Base-by-base conservation (phyloP, 2,888 invertebrate genomes). In the Latheticus oryzae region DNA sequence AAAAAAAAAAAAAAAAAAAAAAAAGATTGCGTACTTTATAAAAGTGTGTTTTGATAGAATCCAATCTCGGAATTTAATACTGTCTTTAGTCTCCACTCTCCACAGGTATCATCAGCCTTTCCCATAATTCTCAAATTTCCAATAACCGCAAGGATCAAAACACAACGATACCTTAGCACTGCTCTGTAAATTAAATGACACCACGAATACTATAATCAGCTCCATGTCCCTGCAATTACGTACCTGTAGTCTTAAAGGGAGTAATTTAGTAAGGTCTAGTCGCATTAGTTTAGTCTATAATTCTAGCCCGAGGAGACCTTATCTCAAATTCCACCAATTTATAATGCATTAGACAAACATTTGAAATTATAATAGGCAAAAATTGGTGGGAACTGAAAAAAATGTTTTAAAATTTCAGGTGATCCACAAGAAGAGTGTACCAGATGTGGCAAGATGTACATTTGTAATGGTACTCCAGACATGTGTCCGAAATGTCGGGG, bases 371-470 rank as follows among this genome's bases (percentile, higher is more conserved):
- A 68, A 68, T 67, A 63, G 62, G 54, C 52, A 43, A 60, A 61
- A 64, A 53, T 45, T 50, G 33, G 48, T 48, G 48, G 35, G 50
- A 50, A 38, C 33, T 11, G 8, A 9, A 28, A 5, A 2, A 47
- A 24, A 23, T 7, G 16, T 30, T 33, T n/a, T n/a, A n/a, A n/a
- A n/a, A 28, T 70, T 72, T 12, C 74, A 85, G 85, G 84, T 58
- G 84, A 85, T 69, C 82, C 82, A 1, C 84, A 84, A 73, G 84
- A 84, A 70, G 84, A 84, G 71, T 85, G 85, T 70, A 78, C 80
- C 47, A 76, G 82, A 40, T 85, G 85, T 71, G 83, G 84, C 28
- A 85, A 85, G 73, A 79, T 80, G 63, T 84, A 80, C 71, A 69
- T 81, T 19, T 68, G 68, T 58, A 67, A 63, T 12, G 68, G 68